Evolutionary conservation across 2,888 invertebrate genomes (phyloP), one percentile per base, ranked within the genome.

Genomic region (Trissoscelio sp.): DNA sequence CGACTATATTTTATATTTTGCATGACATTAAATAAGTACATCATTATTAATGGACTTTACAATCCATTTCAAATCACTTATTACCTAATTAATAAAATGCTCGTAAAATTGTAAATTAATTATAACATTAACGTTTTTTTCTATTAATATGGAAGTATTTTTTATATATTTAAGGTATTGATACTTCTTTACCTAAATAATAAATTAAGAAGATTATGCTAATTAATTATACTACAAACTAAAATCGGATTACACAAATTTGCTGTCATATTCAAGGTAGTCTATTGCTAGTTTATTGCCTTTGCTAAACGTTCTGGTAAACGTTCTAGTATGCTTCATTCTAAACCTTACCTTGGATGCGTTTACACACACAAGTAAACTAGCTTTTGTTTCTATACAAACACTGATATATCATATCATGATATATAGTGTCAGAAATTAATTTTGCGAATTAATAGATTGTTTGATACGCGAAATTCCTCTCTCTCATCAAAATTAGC

Each of bases 261-360:
- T 53, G 1, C 28, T 16, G 31, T 53, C 14, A 53, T 53, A 53
- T 12, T 31, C 53, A 31, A 22, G 16, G 7, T 28, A 14, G 28
- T 28, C 18, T 53, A 53, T 53, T 53, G 53, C 28, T 53, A 31
- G 28, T 53, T 53, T 53, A 53, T 53, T 12, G 24, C 48, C 48
- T 22, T n/a, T 20, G 28, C 53, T 53, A 53, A 53, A 53, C 53
- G 28, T 9, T 28, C 28, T 31, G 53, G 28, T 53, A 53, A 53
- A 53, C 28, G 53, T 14, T 0, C 53, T 9, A 53, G 28, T 28
- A 9, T 31, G 53, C 31, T 12, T 24, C 53, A 14, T 53, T 53
- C 53, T 7, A 31, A 53, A 53, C 20, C 53, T 53, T 31, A 31
- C 11, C 28, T 28, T 24, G 3, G 53, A 28, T 28, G 14, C 12